These are phyloP conservation scores for Pycnonotus jocosus DNA, from an alignment of 2,113 vertebrate species.

Conservation along the genomic window DNA sequence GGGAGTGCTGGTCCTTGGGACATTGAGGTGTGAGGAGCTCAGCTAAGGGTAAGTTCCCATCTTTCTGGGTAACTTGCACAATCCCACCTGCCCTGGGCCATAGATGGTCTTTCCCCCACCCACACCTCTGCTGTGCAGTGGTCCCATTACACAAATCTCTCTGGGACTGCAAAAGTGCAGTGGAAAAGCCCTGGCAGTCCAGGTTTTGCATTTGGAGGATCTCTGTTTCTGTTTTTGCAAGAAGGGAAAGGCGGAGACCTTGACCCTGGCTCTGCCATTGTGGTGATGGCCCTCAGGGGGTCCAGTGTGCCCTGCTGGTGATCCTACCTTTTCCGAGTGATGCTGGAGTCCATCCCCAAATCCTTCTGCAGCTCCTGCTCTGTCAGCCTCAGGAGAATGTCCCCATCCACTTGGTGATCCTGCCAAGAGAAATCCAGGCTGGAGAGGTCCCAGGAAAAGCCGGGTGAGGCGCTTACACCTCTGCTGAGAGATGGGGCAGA, in stretches of 20 bases:
- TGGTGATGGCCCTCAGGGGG: neutral
- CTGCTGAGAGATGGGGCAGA: neutral
- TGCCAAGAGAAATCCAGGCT: conserved; percentile 54
- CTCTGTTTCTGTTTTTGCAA: neutral
- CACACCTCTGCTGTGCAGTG: rapidly evolving
- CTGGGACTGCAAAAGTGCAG: neutral
- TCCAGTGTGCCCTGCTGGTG: neutral
- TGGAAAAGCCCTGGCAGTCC: neutral
- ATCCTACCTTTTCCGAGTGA: conserved; percentile 85
- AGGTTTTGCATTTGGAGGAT: neutral
- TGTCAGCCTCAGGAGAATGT: conserved; percentile 87
- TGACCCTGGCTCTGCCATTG: neutral
- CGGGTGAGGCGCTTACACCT: neutral
- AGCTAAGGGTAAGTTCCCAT: neutral
- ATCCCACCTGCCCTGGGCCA: neutral
- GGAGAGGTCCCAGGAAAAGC: neutral
- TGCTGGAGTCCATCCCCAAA: conserved; percentile 82
- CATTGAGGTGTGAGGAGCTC: neutral
- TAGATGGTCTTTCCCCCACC: neutral
- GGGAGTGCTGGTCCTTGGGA: neutral
- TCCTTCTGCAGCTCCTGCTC: conserved; percentile 84
- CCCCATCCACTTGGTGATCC: conserved; percentile 94
- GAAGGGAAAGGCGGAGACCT: neutral
- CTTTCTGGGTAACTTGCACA: neutral
- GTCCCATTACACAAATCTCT: neutral